phyloP scores from a whole-genome alignment of 2,888 invertebrate genomes.

The Petrolisthes cinctipes region DNA sequence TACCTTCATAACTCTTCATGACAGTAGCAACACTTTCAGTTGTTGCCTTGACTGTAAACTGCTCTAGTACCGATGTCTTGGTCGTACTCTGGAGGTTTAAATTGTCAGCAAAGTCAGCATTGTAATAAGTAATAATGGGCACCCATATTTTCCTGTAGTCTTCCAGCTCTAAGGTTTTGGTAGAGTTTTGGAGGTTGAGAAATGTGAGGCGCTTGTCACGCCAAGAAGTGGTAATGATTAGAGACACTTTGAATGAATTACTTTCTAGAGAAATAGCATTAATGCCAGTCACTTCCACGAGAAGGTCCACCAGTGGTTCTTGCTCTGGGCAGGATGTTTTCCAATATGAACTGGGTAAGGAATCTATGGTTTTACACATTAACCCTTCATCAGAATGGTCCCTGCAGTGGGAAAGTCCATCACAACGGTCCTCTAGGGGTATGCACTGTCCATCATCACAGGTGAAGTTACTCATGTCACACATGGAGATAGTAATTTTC shows the following conservation, averaged over 20 bases:
- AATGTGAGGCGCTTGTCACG: slow-evolving; percentile 39
- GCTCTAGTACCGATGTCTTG: neutral
- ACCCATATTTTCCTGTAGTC: slow-evolving; percentile 7
- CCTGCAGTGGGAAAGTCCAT: slow-evolving; percentile 10
- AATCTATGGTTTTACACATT: neutral
- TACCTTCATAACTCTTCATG: slow-evolving; percentile 33
- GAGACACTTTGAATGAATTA: slow-evolving; percentile 2
- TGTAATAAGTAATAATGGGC: neutral
- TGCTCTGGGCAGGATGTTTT: slow-evolving; percentile 8
- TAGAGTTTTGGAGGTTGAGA: slow-evolving; percentile 23
- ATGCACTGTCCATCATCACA: slow-evolving; percentile 38
- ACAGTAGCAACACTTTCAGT: neutral
- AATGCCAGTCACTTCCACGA: neutral
- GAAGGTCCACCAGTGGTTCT: slow-evolving; percentile 1
- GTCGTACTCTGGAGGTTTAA: neutral
- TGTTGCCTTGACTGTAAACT: neutral
- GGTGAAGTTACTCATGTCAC: slow-evolving; percentile 10
- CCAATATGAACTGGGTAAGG: slow-evolving; percentile 21
- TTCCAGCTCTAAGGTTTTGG: neutral
- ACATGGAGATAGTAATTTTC: slow-evolving; percentile 12
- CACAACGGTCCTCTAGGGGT: slow-evolving; percentile 10
- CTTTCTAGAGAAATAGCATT: slow-evolving; percentile 1
- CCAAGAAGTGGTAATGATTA: slow-evolving; percentile 22
- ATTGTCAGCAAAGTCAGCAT: slow-evolving; percentile 34
- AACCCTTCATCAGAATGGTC: slow-evolving; percentile 36